Conservation (phyloP, 1,140 invertebrate species). For the Drosophila gunungcola region DNA sequence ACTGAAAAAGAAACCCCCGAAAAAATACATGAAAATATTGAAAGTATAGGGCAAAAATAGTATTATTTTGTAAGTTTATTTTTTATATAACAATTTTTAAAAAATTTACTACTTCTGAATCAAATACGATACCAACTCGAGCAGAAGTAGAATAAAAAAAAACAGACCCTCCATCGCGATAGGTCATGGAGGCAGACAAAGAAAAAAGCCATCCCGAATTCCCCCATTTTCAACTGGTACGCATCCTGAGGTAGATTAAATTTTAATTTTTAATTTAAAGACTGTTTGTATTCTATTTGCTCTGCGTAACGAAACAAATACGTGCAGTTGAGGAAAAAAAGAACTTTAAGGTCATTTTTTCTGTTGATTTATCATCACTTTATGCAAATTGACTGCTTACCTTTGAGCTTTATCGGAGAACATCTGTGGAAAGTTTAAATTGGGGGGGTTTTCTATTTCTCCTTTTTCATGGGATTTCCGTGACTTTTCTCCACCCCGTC, state of each 20-base stretch:
- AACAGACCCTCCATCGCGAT: constrained; percentile 60
- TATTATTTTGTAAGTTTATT: too few relatives aligned
- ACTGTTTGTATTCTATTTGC: constrained; percentile 77
- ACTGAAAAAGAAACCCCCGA: too few relatives aligned
- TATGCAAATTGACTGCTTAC: constrained; percentile 71
- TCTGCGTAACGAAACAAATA: constrained; percentile 44
- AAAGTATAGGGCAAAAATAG: too few relatives aligned
- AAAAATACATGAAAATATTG: too few relatives aligned
- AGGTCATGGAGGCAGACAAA: constrained; percentile 66
- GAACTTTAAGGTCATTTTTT: constrained; percentile 38
- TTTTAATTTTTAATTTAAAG: constrained; percentile 84
- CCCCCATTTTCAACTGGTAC: constrained; percentile 33
- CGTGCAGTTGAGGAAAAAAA: constrained; percentile 9
- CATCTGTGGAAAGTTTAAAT: constrained; percentile 18
- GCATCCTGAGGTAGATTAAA: constrained; percentile 66
- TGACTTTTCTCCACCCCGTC: neutral
- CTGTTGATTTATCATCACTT: constrained; percentile 79
- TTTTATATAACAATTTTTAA: too few relatives aligned
- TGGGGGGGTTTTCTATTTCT: constrained; percentile 12
- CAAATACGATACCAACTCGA: constrained; percentile 11
- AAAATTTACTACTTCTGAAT: too few relatives aligned
- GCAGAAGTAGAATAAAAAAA: constrained; percentile 51
- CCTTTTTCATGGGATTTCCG: constrained; percentile 6
- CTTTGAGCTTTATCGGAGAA: constrained; percentile 48
- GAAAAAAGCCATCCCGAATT: constrained; percentile 8